These are phyloP conservation scores for Morinoia aosen DNA, from an alignment of 2,888 invertebrate species.

Conservation along the genomic window DNA sequence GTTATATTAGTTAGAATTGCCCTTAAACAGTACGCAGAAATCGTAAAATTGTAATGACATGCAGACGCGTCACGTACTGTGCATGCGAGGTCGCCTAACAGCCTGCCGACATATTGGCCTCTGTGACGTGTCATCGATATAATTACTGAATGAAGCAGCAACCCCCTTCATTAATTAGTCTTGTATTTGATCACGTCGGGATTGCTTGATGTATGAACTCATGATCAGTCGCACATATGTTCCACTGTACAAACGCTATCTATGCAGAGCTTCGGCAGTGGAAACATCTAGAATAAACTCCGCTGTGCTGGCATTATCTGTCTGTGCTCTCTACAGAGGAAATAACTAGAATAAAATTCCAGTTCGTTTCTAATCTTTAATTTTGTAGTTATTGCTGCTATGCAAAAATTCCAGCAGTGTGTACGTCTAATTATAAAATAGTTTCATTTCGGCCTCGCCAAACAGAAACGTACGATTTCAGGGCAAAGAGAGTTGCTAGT, in stretches of 20 bases:
- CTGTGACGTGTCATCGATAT: neutral
- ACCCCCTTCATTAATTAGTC: neutral
- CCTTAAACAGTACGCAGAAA: neutral
- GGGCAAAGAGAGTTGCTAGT: no score
- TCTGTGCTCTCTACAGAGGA: no score
- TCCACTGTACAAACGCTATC: neutral
- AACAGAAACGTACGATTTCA: no score
- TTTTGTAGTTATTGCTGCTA: no score
- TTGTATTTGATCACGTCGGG: neutral
- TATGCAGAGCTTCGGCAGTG: no score
- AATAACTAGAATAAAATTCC: no score
- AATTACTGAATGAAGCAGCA: neutral
- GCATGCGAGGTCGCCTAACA: neutral
- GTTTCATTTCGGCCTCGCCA: no score
- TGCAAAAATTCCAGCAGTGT: no score
- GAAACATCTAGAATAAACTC: no score
- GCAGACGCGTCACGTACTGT: neutral
- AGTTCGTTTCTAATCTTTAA: no score
- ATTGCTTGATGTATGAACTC: neutral
- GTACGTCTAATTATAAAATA: no score
- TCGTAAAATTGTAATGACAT: neutral
- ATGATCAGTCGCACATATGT: neutral
- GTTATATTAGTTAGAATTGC: neutral
- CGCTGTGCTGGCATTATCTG: no score
- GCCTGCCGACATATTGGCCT: neutral